Evolutionary conservation across 30 jellyfish, hydroid and myxozoan species (phyloP), one percentile per base, ranked within the genome.

Genomic region (Hydractinia symbiolongicarpus): DNA sequence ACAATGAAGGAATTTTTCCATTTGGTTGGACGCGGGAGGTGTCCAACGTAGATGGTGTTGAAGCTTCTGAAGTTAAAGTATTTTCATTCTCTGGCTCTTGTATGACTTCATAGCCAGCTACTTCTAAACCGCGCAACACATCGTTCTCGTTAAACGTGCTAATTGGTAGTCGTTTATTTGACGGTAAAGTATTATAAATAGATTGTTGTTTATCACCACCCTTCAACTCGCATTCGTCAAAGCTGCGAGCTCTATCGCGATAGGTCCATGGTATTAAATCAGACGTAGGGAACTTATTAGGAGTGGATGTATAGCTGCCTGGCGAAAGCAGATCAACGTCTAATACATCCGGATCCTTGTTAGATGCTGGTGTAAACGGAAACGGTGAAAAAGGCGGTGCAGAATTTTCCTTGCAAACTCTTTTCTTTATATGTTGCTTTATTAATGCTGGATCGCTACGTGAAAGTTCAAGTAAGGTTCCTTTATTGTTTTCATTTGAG

Each of bases 121-220:
- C 78, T 56, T 78, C 91, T n/a, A 88, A 82, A 53, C 92, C 93
- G 21, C 88, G 56, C 64, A 88, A 74, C 14, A 88, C 77, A 6
- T 82, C 96, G n/a, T 72, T 64, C 56, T 88, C 93, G 68, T 88
- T 76, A 4, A 81, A 84, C 58, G 83, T 72, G 50, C 67, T 66
- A 53, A 88, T 88, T 1, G 96, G 96, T 53, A 53, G 54, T 10
- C 93, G 96, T 77, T 92, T 69, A n/a, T 61, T 79, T 19, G 76
- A 75, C 8, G 83, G 51, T 30, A 52, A 52, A 8, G 54, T 77
- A 50, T 30, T 85, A 56, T 55, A 17, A 66, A 61, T 55, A 6
- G 49, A 79, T 17, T 78, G 80, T 44, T 44, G 19, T 16, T 13
- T 64, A 7, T 7, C 19, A 64, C 40, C 74, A n/a, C 40, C 40